Evolutionary conservation across 2,888 invertebrate genomes (phyloP), one percentile per base, ranked within the genome.

Genomic region (Hypomecis punctinalis): DNA sequence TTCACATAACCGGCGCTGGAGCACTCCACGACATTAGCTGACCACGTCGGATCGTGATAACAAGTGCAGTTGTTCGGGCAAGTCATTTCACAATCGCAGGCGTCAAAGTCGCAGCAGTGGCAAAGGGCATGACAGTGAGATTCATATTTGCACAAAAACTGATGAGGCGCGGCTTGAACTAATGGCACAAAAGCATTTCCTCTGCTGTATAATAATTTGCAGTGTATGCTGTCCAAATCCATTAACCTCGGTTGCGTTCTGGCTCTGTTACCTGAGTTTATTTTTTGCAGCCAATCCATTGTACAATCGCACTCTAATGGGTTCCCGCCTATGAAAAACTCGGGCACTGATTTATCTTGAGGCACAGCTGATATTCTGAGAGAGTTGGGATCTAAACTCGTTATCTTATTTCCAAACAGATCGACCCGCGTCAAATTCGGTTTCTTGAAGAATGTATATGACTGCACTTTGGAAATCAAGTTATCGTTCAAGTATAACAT

Each of bases 71-170:
- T 97, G 61, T 94, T 94, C 35, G 98, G 98, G 80, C 98, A 98
- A 56, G 96, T 97, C 96, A 97, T 97, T 93, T 98, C 97, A 91
- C 98, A 98, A 88, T 98, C 98, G 85, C 98, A 98, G 42, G 97
- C 97, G 80, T 97, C 97, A 83, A 97, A 98, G 85, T 97, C 97
- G 86, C 98, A 98, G 82, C 98, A 98, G 81, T 97, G 96, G 83
- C 98, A 98, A 69, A 97, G 89, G 5, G 97, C 96, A 84, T 97
- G 97, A 86, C 98, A 98, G 81, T 97, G 97, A 69, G 96, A 95
- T 69, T 96, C 95, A 84, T 97, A 97, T 83, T 96, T 96, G 88
- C 97, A 97, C 73, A 97, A 93, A 88, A 97, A 97, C 87, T 97
- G 97, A 79, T 96, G 96, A 46, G 97, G 95, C 9, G 96, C 95